These are phyloP conservation scores for Pipistrellus nathusii DNA, from an alignment of 2,797 vertebrate genomes.

Conservation along the genomic window DNA sequence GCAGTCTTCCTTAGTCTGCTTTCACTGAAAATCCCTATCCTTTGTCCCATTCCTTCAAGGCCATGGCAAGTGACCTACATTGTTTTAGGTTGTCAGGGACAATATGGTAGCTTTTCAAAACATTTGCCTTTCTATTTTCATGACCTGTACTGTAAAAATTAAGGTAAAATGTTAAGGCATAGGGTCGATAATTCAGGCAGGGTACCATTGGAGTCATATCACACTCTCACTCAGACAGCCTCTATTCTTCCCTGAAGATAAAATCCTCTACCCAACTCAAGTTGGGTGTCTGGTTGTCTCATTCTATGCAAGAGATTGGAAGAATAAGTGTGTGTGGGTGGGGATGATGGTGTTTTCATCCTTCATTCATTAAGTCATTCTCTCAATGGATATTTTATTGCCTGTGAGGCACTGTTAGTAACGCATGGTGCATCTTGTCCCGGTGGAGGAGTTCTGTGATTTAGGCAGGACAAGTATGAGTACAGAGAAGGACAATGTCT, in stretches of 20 bases:
- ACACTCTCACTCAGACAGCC: background rate
- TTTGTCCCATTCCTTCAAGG: background rate
- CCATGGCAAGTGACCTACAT: background rate
- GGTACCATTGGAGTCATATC: background rate
- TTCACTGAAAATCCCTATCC: background rate
- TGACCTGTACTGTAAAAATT: background rate
- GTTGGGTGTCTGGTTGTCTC: background rate
- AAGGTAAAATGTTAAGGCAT: background rate
- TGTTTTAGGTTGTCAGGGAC: background rate
- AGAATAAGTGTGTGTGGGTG: background rate
- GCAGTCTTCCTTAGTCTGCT: background rate
- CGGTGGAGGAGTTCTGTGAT: background rate
- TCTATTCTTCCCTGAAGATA: background rate
- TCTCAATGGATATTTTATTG: background rate
- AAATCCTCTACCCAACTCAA: background rate
- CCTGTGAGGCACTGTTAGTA: background rate
- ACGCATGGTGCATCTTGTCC: accelerated
- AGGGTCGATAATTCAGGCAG: background rate
- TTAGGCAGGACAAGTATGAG: background rate
- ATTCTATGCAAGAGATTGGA: background rate
- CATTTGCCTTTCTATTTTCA: background rate
- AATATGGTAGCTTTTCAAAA: background rate
- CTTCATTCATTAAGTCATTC: background rate
- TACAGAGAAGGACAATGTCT: background rate
- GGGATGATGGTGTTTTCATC: background rate